phyloP scores from a whole-genome alignment of 2,113 vertebrate genomes.

The Jacana jacana region DNA sequence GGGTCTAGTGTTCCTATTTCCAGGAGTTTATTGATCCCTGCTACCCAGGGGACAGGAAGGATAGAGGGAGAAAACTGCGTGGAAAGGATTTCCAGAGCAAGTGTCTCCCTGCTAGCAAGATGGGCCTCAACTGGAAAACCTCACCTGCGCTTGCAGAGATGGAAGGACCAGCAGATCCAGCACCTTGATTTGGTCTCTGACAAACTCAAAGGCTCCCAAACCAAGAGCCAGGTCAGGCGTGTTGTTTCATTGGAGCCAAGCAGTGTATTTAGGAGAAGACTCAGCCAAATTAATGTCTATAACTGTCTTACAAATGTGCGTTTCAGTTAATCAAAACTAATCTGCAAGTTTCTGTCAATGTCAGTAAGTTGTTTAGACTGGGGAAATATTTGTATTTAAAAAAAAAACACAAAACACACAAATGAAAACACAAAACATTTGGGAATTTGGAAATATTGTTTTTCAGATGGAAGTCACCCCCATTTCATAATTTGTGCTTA shows the following conservation, averaged over 20 bases:
- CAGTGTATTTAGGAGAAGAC: not conserved
- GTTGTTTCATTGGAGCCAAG: not conserved
- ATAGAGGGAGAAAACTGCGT: not conserved
- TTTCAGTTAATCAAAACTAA: not conserved
- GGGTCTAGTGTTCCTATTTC: accelerated
- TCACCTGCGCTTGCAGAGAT: not conserved
- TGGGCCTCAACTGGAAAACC: not conserved
- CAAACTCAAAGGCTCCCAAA: not conserved
- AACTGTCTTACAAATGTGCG: not conserved
- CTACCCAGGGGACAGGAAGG: not conserved
- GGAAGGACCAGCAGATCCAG: not conserved
- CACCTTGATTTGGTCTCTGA: not conserved
- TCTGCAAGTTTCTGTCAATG: not conserved
- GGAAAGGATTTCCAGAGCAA: not conserved
- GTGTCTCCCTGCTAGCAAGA: not conserved
- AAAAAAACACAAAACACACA: not conserved
- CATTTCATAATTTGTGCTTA: not conserved
- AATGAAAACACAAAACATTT: not conserved
- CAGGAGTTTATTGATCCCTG: not conserved
- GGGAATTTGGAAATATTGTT: not conserved
- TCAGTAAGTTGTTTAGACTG: not conserved
- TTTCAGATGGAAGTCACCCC: not conserved
- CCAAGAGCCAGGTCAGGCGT: accelerated
- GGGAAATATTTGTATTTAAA: not conserved
- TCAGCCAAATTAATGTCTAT: not conserved